Evolutionary conservation across 2,113 vertebrate species (phyloP).

Genomic region (Perccottus glenii): DNA sequence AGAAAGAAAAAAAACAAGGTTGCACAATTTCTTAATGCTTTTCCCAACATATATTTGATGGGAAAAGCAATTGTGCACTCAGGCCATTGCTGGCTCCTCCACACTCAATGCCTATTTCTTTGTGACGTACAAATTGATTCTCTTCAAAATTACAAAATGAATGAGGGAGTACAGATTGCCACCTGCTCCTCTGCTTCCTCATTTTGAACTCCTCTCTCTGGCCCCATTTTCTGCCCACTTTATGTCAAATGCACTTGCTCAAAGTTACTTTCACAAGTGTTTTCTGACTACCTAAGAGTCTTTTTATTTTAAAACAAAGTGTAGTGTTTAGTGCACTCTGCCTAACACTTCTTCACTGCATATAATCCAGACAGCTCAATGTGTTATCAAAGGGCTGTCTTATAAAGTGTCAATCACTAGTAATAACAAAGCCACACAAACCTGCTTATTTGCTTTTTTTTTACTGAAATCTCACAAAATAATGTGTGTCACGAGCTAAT

Average conservation of each 20-base stretch:
- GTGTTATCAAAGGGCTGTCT: background rate
- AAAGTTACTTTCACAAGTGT: constrained; percentile 53
- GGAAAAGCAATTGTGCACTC: constrained; percentile 3
- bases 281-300: constrained; percentile 31
- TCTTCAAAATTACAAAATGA: constrained; percentile 31
- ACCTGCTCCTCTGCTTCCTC: constrained; percentile 32
- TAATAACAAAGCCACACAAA: constrained; percentile 14
- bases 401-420: constrained; percentile 27
- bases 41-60: constrained; percentile 8
- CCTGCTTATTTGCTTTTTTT: constrained; percentile 25
- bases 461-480: constrained; percentile 16
- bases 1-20: background rate
- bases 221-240: constrained; percentile 35
- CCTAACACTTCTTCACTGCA: constrained; percentile 16
- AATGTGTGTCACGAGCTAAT: constrained; percentile 18
- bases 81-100: constrained; percentile 5
- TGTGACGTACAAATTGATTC: constrained; percentile 50
- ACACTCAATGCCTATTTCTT: constrained; percentile 28
- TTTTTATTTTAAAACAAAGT: background rate
- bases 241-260: constrained; percentile 30
- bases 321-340: background rate
- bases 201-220: constrained; percentile 9
- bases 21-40: constrained; percentile 3
- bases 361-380: constrained; percentile 31
- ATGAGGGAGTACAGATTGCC: constrained; percentile 19